Percentiles rank a stretch among this genome's conserved stretches.
These are phyloP conservation scores for Lateolabrax maculatus DNA, from an alignment of 2,797 vertebrate species.

Conservation along the genomic window DNA sequence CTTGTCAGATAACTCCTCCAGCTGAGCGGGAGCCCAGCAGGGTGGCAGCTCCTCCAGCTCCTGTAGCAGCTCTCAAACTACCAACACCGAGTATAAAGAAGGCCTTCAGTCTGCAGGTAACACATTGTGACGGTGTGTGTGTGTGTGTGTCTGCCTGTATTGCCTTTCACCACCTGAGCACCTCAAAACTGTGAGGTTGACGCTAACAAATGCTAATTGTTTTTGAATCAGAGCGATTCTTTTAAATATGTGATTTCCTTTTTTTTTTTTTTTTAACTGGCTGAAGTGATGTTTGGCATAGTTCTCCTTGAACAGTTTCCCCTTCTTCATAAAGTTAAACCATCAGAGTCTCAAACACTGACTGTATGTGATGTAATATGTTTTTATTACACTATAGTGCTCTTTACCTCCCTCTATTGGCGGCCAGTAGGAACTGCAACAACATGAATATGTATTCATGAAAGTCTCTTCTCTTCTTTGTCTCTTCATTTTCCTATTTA, in stretches of 20 bases:
- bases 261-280: neutral
- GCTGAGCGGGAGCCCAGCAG: constrained; percentile 89
- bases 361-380: too few species aligned
- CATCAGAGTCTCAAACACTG: too few species aligned
- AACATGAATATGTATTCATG: neutral
- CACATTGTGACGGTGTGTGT: fast-evolving
- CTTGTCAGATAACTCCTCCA: constrained; percentile 62
- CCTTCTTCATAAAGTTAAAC: too few species aligned
- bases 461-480: neutral
- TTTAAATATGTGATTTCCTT: neutral
- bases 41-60: constrained; percentile 75
- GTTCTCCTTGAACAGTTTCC: too few species aligned
- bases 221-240: neutral
- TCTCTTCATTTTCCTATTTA: neutral
- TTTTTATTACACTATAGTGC: neutral
- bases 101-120: constrained; percentile 94
- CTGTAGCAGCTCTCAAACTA: constrained; percentile 88
- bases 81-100: constrained; percentile 92
- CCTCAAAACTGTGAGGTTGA: neutral
- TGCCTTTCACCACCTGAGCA: too few species aligned
- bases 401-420: neutral
- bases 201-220: neutral
- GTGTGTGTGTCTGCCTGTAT: too few species aligned
- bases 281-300: neutral
- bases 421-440: neutral